These are phyloP conservation scores for Gavialis gangeticus DNA, from an alignment of 2,113 vertebrate species.

Conservation along the genomic window DNA sequence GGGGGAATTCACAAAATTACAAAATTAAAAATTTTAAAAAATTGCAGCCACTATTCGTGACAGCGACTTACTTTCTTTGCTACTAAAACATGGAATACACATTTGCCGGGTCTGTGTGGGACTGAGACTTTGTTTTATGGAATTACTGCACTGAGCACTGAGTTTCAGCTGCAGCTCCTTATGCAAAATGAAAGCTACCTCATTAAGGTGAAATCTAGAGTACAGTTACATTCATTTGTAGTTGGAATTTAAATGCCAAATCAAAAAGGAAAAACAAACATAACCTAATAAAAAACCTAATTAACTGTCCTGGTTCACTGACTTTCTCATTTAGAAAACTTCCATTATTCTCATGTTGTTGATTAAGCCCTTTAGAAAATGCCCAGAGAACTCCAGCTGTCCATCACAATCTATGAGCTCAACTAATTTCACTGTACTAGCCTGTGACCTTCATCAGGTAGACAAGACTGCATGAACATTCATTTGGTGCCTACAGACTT, in stretches of 20 bases:
- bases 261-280: constrained; percentile 42
- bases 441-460: constrained; percentile 31
- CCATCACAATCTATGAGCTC: constrained; percentile 40
- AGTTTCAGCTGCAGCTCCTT: constrained; percentile 6
- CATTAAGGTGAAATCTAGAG: constrained; percentile 14
- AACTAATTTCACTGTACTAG: constrained; percentile 56
- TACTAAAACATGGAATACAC: background rate
- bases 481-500: background rate
- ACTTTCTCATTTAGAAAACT: constrained; percentile 36
- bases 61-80: background rate
- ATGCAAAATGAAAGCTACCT: constrained; percentile 43
- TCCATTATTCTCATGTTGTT: constrained; percentile 38
- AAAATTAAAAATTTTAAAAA: background rate
- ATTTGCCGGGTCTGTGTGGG: background rate
- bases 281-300: background rate
- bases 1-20: background rate
- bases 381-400: constrained; percentile 48
- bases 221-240: background rate
- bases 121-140: background rate
- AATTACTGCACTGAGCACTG: background rate
- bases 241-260: background rate
- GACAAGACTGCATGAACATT: constrained; percentile 7
- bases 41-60: background rate
- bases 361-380: constrained; percentile 36
- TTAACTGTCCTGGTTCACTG: constrained; percentile 28